These are phyloP conservation scores for Champsocephalus gunnari DNA, from an alignment of 2,797 vertebrate species.

Conservation along the genomic window DNA sequence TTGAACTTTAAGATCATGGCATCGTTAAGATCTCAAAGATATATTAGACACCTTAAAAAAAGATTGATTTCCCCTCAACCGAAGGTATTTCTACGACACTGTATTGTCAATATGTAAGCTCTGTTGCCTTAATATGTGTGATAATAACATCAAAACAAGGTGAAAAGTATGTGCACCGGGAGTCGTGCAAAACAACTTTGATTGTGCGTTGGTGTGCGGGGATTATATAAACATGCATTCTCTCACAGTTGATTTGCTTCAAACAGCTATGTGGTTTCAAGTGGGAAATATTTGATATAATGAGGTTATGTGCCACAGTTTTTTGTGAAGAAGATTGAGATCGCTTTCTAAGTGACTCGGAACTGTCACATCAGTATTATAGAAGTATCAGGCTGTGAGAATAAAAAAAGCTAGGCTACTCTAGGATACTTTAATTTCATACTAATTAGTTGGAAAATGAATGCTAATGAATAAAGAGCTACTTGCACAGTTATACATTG, in stretches of 20 bases:
- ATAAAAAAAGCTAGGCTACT: constrained; percentile 13
- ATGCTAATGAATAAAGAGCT: constrained; percentile 44
- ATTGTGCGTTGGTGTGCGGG: constrained; percentile 48
- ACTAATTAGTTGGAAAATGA: constrained; percentile 51
- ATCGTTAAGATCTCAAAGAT: too few species aligned
- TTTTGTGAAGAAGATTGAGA: constrained; percentile 25
- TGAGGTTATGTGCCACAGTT: constrained; percentile 49
- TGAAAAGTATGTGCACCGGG: constrained; percentile 22
- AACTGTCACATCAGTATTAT: constrained; percentile 41
- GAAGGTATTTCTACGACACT: background rate
- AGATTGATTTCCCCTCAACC: background rate
- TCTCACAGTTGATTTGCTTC: constrained; percentile 50
- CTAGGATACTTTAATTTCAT: constrained; percentile 1
- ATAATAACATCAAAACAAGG: constrained; percentile 21
- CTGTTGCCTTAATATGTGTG: background rate
- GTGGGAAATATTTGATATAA: constrained; percentile 52
- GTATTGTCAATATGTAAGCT: background rate
- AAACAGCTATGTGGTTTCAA: constrained; percentile 28
- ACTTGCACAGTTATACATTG: constrained; percentile 21
- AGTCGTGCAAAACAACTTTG: constrained; percentile 47
- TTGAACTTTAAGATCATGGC: background rate
- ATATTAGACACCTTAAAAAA: background rate
- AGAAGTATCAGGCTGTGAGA: constrained; percentile 32
- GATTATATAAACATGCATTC: constrained; percentile 60
- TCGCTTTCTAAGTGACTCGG: constrained; percentile 36